Evolutionary conservation across 2,888 invertebrate species (phyloP), one percentile per base, ranked within the genome.

Genomic region (Caenorhabditis afra): DNA sequence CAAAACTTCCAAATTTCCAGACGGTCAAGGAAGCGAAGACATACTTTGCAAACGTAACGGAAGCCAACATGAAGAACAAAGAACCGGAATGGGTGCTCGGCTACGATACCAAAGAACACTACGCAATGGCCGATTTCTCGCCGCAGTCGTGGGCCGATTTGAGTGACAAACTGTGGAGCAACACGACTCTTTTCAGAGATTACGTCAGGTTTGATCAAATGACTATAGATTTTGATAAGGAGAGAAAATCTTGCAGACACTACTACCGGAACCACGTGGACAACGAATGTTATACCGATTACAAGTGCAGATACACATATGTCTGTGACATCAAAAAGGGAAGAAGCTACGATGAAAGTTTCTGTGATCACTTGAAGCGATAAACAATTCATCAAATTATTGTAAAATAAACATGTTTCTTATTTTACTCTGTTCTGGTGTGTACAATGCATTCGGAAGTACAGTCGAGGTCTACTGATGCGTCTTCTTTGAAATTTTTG

Each of bases 1-100:
- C 29, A n/a, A 35, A 29, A 29, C 29, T 29, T 29, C 7, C 29
- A 29, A n/a, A 5, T 29, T 83, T 83, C 41, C 80, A 86, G 85
- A 86, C 83, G 1, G 84, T 85, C 7, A 77, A 86, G 23, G 84
- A 85, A 16, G 85, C 84, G 7, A 81, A 87, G 16, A 87, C 87
- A 16, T 87, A 86, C 61, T 76, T 71, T 41, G 82, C 85, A 23
- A 84, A 87, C 74, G 77, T 87, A 16, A 81, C 78, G 14, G 81
- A 73, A 53, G 85, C 86, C 22, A 86, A 87, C 59, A 37, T 68
- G 39, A 82, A 81, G 22, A 77, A 81, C 61, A 77, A 84, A 22
- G 81, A 84, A 39, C 85, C 85, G 11, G 81, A 81, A 22, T 86
- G 81, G 74, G 70, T 61, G 23, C 71, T 83, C 8, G 80, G 75